Evolutionary conservation across 2,113 vertebrate genomes (phyloP).

Genomic region (Actenoides hombroni): DNA sequence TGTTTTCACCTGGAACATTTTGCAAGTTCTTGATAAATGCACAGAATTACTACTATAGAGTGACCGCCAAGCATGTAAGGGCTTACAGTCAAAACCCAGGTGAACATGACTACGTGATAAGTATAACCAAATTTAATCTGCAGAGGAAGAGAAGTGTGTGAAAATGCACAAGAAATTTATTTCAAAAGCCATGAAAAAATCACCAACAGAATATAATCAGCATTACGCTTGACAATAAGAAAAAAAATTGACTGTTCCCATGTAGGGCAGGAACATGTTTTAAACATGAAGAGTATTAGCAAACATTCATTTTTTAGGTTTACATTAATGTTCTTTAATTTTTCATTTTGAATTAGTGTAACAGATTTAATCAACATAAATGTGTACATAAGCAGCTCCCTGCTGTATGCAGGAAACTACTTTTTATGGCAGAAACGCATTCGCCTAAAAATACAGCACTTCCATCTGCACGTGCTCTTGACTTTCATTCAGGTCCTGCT

Average conservation of each 20-base stretch:
- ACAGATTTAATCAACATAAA: background rate
- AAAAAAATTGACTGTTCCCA: background rate
- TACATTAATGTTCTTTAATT: background rate
- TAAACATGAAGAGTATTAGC: background rate
- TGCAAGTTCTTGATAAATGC: background rate
- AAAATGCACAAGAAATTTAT: background rate
- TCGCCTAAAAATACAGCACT: background rate
- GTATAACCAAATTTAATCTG: background rate
- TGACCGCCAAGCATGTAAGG: background rate
- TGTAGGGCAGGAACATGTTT: background rate
- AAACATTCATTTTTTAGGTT: background rate
- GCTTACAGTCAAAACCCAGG: background rate
- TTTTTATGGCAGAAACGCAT: background rate
- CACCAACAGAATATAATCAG: background rate
- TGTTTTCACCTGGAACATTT: background rate
- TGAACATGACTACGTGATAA: background rate
- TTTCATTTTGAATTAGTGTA: no score
- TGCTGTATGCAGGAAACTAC: background rate
- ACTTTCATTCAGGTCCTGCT: background rate
- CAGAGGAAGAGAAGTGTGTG: background rate
- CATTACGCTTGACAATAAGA: background rate
- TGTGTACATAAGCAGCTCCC: background rate
- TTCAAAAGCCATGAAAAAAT: background rate
- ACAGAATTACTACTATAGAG: background rate
- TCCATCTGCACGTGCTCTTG: background rate